Evolutionary conservation across 2,888 invertebrate species (phyloP).

Genomic region (Lithophane leautieri): DNA sequence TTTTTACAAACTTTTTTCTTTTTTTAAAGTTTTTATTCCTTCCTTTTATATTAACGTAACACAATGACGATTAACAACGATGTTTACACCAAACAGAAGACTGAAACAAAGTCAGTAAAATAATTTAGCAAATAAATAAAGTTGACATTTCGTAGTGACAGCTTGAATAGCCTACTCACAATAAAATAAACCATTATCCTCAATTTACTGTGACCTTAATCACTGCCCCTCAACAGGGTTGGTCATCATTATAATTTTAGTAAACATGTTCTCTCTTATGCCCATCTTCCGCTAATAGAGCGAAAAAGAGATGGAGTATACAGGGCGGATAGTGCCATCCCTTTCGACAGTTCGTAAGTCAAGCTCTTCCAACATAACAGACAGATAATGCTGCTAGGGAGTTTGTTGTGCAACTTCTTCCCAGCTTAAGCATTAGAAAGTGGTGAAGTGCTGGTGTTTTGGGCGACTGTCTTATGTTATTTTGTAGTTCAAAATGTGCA

Average conservation of each 20-base stretch:
- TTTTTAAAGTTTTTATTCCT: too few species aligned
- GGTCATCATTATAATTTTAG: conserved; percentile 23
- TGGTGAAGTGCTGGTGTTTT: too few species aligned
- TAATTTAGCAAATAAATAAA: neutral
- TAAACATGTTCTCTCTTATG: conserved; percentile 11
- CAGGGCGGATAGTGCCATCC: neutral
- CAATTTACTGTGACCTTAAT: conserved; percentile 45
- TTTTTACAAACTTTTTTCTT: too few species aligned
- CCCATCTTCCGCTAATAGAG: neutral
- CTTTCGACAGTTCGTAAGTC: neutral
- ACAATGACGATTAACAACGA: too few species aligned
- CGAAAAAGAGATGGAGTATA: neutral
- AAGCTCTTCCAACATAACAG: neutral
- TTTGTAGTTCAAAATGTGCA: neutral
- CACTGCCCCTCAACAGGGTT: conserved; percentile 20
- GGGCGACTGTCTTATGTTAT: neutral
- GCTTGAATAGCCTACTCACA: conserved; percentile 12
- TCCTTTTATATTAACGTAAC: too few species aligned
- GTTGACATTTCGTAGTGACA: conserved; percentile 18
- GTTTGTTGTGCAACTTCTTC: neutral
- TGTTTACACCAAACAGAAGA: neutral
- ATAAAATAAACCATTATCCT: conserved; percentile 43
- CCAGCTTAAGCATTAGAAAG: neutral
- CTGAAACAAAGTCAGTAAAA: neutral
- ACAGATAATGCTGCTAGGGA: neutral